A percentile compares a stretch with the other conserved stretches of the same genome.
Conservation (phyloP, 2,113 vertebrate species). For the Diglossa brunneiventris region DNA sequence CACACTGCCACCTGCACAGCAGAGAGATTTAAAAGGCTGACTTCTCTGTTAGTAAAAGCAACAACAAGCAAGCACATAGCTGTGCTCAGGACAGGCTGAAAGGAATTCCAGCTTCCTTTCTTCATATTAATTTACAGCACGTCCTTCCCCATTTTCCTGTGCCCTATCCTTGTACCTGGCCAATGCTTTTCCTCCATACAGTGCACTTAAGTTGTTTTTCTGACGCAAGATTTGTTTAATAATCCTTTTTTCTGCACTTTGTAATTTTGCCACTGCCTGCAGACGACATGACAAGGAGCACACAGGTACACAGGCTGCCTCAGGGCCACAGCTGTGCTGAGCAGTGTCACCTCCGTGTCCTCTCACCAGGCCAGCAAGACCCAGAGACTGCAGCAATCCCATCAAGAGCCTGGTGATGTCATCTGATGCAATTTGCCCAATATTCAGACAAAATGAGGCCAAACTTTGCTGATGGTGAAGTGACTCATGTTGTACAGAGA, state of each 20-base stretch:
- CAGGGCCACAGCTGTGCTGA: not conserved
- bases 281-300: not conserved
- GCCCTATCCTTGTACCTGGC: not conserved
- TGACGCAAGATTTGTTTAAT: not conserved
- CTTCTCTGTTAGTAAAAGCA: constrained; percentile 25
- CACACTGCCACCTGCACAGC: constrained; percentile 62
- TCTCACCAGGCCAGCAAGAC: not conserved
- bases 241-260: not conserved
- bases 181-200: not conserved
- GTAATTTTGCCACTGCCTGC: not conserved
- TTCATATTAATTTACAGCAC: not conserved
- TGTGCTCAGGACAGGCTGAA: not conserved
- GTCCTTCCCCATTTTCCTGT: not conserved
- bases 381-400: not conserved
- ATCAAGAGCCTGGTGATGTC: not conserved
- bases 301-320: not conserved
- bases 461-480: not conserved
- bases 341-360: not conserved
- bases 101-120: not conserved
- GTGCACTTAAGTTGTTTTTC: not conserved
- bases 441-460: not conserved
- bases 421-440: not conserved
- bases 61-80: constrained; percentile 10
- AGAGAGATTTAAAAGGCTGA: constrained; percentile 19
- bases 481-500: not conserved